Evolutionary conservation across 2,888 invertebrate species (phyloP).

Genomic region (Nephrotoma appendiculata): DNA sequence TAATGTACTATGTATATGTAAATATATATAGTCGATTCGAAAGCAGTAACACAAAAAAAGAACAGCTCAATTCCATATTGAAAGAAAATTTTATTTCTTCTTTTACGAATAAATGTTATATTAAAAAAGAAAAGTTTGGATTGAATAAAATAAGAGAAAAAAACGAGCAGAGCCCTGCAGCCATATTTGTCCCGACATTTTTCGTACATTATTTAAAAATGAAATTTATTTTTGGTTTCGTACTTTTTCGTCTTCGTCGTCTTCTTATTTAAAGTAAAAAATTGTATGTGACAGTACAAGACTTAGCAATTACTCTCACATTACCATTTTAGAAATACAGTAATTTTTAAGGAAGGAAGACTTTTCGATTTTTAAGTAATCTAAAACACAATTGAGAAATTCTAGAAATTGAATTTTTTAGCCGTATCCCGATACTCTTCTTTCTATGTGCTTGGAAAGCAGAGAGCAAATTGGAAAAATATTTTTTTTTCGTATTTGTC

Average conservation of each 20-base stretch:
- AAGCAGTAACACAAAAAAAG: not conserved
- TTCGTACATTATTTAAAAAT: not conserved
- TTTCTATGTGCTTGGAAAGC: too few species aligned
- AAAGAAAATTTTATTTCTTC: not conserved
- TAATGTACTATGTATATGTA: not conserved
- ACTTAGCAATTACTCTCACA: too few species aligned
- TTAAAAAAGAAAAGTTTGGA: not conserved
- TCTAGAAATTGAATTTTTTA: too few species aligned
- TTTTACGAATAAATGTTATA: not conserved
- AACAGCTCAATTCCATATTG: not conserved
- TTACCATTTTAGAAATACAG: too few species aligned
- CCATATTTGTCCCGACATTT: slow-evolving; percentile 3
- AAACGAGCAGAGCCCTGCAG: not conserved
- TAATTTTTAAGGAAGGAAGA: too few species aligned
- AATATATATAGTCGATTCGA: not conserved
- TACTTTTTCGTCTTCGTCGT: not conserved
- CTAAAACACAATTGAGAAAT: too few species aligned
- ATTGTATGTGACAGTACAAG: too few species aligned
- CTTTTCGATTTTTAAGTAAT: too few species aligned
- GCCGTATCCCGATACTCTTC: too few species aligned
- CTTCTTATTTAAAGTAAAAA: not conserved
- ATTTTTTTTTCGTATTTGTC: not conserved
- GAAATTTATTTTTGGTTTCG: not conserved
- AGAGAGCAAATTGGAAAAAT: not conserved
- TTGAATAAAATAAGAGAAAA: not conserved